Base-by-base conservation (phyloP, 1,140 invertebrate species). In the Zaprionus inermis region DNA sequence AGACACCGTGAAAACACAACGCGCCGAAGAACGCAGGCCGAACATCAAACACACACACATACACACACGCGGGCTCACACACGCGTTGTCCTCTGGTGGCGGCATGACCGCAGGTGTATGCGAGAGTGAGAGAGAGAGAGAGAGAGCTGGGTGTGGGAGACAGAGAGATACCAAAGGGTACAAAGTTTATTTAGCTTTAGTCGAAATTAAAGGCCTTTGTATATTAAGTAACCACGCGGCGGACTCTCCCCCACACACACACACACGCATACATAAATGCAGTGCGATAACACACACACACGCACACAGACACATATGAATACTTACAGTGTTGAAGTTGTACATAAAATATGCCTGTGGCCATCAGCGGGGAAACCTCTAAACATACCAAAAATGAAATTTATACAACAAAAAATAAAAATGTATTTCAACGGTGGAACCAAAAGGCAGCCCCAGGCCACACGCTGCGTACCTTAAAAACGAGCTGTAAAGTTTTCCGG, bases 381-480 rank as follows among this genome's bases (percentile, higher is more conserved):
- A 89, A 89, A 89, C 78, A 84, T 90, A 89, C 84, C 84, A 84
- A 89, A 89, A 89, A 89, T 89, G 80, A 90, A 89, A 89, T 90
- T 89, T 89, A 78, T 89, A 89, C 81, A 82, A 89, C 61, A 83
- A 80, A 79, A 60, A 66, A 73, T 32, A 59, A 80, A 78, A 75
- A 72, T 66, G 46, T 75, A 70, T 70, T 67, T 55, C 59, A 60
- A 59, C 68, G 70, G 71, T 83, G 69, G 67, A 81, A 72, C 72
- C 79, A 22, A 78, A 74, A 89, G 79, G 72, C 60, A 56, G 84
- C 84, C 84, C 70, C 84, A 75, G 80, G 84, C 75, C 74, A 75
- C 78, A 24, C 66, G 76, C 68, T 82, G 79, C 83, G 79, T 86
- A 86, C 82, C 82, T 86, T 80, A 76, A 86, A 86, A 86, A 86